phyloP scores from a whole-genome alignment of 2,113 vertebrate genomes.

The Eubucco bourcierii region DNA sequence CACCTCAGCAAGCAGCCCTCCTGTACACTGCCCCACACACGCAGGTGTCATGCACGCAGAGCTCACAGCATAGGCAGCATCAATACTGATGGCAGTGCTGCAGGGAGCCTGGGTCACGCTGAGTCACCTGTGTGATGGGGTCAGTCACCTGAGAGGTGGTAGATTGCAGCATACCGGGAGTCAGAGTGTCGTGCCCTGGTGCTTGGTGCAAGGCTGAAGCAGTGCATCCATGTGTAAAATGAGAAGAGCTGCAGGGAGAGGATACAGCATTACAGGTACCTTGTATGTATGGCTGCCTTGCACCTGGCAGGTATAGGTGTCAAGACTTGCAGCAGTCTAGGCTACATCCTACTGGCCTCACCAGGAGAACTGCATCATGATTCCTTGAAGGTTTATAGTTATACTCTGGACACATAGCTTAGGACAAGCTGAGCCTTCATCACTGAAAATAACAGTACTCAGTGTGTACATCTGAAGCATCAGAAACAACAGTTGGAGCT shows the following conservation, averaged over 20 bases:
- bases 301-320: fast-evolving
- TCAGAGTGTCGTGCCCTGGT: fast-evolving
- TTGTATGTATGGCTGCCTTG: not conserved
- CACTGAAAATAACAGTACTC: not conserved
- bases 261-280: not conserved
- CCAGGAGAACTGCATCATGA: not conserved
- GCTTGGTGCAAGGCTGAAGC: not conserved
- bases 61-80: not conserved
- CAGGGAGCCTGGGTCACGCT: not conserved
- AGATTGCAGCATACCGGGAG: not conserved
- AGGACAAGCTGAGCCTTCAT: not conserved
- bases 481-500: slow-evolving; percentile 34
- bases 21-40: no score
- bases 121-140: not conserved
- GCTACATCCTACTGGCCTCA: not conserved
- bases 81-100: not conserved
- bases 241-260: not conserved
- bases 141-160: not conserved
- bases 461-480: slow-evolving; percentile 3
- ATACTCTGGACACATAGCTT: not conserved
- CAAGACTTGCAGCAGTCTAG: not conserved
- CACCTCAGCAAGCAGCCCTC: not conserved
- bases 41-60: fast-evolving
- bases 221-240: not conserved
- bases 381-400: not conserved